phyloP scores from a whole-genome alignment of 35 echinoderm and acorn worm species.

The Holothuria glaberrima region DNA sequence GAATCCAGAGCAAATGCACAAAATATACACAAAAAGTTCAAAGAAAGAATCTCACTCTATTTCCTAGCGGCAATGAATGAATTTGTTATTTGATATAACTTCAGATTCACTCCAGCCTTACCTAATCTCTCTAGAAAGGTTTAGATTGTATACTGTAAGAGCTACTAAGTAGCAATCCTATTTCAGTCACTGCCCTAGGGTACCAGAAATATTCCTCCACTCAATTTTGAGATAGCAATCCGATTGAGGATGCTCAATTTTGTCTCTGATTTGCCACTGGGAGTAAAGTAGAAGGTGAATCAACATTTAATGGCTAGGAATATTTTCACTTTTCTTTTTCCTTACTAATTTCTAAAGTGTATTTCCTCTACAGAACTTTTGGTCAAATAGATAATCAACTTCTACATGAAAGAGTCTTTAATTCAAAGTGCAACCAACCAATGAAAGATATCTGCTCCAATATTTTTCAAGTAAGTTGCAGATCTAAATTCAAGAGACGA shows the following conservation, averaged over 20 bases:
- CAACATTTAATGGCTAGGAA: neutral
- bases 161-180: conserved; percentile 46
- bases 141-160: conserved; percentile 36
- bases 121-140: conserved; percentile 40
- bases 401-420: too few species aligned
- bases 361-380: too few species aligned
- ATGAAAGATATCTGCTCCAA: too few species aligned
- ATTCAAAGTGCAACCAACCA: too few species aligned
- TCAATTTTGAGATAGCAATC: conserved; percentile 11
- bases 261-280: conserved; percentile 21
- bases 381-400: too few species aligned
- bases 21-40: neutral
- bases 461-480: too few species aligned
- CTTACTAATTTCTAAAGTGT: too few species aligned
- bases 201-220: neutral
- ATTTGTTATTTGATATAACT: conserved; percentile 48
- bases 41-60: conserved; percentile 25
- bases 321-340: too few species aligned
- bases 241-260: conserved; percentile 2
- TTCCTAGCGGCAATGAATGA: neutral
- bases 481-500: too few species aligned
- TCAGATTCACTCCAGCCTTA: conserved; percentile 33
- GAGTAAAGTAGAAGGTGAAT: conserved; percentile 5
- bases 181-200: conserved; percentile 28
- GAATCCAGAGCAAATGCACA: too few species aligned